Evolutionary conservation across 1,140 invertebrate genomes (phyloP), one percentile per base, ranked within the genome.

Genomic region (Mamestra configurata): DNA sequence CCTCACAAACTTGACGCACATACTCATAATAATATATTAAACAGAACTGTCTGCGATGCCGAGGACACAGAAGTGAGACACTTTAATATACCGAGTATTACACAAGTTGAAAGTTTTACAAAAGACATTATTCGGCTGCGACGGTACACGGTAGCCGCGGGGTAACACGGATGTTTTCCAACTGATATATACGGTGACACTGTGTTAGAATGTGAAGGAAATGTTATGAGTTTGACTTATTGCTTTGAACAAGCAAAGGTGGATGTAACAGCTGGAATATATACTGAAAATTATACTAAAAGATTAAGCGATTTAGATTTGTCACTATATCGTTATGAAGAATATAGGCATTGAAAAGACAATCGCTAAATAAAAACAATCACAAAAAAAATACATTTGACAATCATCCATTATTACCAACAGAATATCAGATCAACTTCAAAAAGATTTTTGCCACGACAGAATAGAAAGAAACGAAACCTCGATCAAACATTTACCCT

Each of bases 101-200:
- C 66, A 75, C 55, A 75, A 59, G 72, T 75, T 59, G 72, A 75
- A 75, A 75, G 72, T 75, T 75, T 57, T 75, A 75, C 72, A 59
- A 75, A 75, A 75, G 72, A 53, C 72, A 75, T 75, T 75, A 75
- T 75, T 61, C 72, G 53, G 35, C 18, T 57, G 18, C 55, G 37
- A 75, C 72, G 22, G 22, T 75, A 75, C 37, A 72, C 22, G 46
- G 46, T 72, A 75, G 53, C 72, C 72, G 20, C 18, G 51, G 53
- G 72, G 53, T 57, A 43, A 46, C n/a, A 57, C 27, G 22, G 53
- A 59, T 22, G 37, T 22, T 43, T 75, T 59, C 53, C 55, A 75
- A 75, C 72, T 46, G 72, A 75, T 70, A 24, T 68, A 70, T 46
- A 70, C 53, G 18, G 15, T 59, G 27, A 43, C 53, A 75, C 31